Conservation (phyloP, 2,797 vertebrate species). For the Vespertilio murinus region DNA sequence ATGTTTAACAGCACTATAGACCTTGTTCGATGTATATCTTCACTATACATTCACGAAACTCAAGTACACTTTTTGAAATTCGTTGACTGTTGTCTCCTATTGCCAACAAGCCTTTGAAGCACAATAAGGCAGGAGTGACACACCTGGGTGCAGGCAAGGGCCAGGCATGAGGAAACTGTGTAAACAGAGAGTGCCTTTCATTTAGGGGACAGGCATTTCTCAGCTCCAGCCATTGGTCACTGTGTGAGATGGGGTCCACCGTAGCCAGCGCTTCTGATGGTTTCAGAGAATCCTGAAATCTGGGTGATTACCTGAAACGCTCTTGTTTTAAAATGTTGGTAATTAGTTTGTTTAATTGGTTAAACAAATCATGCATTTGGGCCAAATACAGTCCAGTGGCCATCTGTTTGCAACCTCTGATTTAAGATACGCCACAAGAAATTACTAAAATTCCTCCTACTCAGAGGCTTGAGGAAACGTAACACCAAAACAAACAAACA, state of each 20-base stretch:
- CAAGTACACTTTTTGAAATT: not conserved
- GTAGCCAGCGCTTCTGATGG: not conserved
- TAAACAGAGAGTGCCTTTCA: not conserved
- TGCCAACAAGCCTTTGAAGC: not conserved
- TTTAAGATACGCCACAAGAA: not conserved
- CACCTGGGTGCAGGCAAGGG: not conserved
- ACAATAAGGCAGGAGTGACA: not conserved
- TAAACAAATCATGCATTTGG: not conserved
- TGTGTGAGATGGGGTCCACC: not conserved
- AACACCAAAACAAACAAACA: too few species aligned
- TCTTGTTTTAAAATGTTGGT: not conserved
- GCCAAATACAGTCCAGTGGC: not conserved
- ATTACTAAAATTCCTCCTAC: not conserved
- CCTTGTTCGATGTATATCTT: not conserved
- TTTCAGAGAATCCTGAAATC: not conserved
- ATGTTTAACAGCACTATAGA: not conserved
- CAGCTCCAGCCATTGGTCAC: not conserved
- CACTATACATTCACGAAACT: not conserved
- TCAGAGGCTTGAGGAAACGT: not conserved
- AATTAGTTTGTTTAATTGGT: not conserved
- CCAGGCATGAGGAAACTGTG: not conserved
- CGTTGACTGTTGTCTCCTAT: not conserved
- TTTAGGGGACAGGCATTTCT: not conserved
- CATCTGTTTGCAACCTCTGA: not conserved
- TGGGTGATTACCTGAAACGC: not conserved